These are phyloP conservation scores for Plebejus anna DNA, from an alignment of 2,888 invertebrate genomes.

Conservation along the genomic window DNA sequence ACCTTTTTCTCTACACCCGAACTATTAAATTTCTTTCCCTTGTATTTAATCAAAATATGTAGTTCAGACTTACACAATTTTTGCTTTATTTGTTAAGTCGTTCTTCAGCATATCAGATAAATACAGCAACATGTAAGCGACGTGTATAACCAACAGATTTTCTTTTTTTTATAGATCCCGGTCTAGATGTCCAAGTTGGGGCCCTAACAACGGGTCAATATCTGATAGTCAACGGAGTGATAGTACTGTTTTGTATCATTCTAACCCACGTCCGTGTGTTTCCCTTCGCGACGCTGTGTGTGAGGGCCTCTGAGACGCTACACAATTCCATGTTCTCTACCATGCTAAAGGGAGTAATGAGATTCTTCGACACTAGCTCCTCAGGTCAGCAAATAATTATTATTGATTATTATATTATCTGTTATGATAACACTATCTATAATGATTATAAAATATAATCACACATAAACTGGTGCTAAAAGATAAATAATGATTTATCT, in stretches of 20 bases:
- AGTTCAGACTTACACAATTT: no score
- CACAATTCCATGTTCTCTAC: slow-evolving; percentile 85
- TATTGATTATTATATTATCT: background rate
- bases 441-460: background rate
- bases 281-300: slow-evolving; percentile 82
- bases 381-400: slow-evolving; percentile 58
- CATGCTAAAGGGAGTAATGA: slow-evolving; percentile 70
- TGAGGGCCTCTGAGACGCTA: slow-evolving; percentile 82
- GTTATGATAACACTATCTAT: background rate
- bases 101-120: no score
- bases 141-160: background rate
- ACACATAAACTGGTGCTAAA: background rate
- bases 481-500: background rate
- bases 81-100: no score
- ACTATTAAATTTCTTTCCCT: background rate
- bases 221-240: slow-evolving; percentile 81
- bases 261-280: slow-evolving; percentile 81
- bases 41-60: no score
- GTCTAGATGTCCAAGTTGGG: slow-evolving; percentile 59
- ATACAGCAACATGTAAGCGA: no score
- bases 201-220: slow-evolving; percentile 69
- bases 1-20: background rate
- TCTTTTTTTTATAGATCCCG: slow-evolving; percentile 53
- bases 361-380: slow-evolving; percentile 92
- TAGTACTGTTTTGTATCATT: slow-evolving; percentile 74